A percentile compares a stretch with the other conserved stretches of the same genome.
Evolutionary conservation across 2,797 vertebrate genomes (phyloP).

Genomic region (Poecilia velifera): DNA sequence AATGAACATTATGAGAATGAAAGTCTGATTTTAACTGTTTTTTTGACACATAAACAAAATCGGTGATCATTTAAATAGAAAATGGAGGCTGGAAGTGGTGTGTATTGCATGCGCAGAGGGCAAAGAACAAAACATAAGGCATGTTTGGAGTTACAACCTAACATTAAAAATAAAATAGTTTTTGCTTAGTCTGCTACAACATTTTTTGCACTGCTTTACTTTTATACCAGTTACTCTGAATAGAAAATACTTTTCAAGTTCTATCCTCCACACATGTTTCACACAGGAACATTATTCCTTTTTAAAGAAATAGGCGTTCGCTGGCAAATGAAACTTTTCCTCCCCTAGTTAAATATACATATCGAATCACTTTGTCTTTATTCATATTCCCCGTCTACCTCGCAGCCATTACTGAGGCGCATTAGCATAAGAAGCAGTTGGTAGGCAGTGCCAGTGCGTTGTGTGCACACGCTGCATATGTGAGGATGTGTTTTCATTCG

Average conservation of each 20-base stretch:
- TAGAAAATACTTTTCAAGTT: neutral
- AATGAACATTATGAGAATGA: neutral
- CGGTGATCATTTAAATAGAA: neutral
- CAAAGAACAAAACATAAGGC: neutral
- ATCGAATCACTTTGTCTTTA: slow-evolving; percentile 39
- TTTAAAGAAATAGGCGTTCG: slow-evolving; percentile 34
- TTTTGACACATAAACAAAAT: neutral
- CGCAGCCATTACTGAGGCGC: slow-evolving; percentile 38
- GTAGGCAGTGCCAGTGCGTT: slow-evolving; percentile 9
- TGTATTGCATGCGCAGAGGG: neutral
- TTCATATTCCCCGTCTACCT: slow-evolving; percentile 37
- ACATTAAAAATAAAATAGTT: neutral
- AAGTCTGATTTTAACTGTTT: too few species aligned
- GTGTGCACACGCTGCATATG: slow-evolving; percentile 4
- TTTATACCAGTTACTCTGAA: neutral
- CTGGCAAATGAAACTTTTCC: slow-evolving; percentile 20
- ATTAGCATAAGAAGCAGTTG: slow-evolving; percentile 55
- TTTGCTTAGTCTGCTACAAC: neutral
- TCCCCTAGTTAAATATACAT: slow-evolving; percentile 48
- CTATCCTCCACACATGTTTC: neutral
- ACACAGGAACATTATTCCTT: neutral
- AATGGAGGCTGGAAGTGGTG: neutral
- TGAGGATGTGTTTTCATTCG: slow-evolving; percentile 51
- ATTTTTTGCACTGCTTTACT: neutral
- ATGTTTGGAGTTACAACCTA: neutral